Percentiles rank a stretch among this genome's conserved stretches.
Evolutionary conservation across 1,140 invertebrate genomes (phyloP).

Genomic region (Brachionus angularis): DNA sequence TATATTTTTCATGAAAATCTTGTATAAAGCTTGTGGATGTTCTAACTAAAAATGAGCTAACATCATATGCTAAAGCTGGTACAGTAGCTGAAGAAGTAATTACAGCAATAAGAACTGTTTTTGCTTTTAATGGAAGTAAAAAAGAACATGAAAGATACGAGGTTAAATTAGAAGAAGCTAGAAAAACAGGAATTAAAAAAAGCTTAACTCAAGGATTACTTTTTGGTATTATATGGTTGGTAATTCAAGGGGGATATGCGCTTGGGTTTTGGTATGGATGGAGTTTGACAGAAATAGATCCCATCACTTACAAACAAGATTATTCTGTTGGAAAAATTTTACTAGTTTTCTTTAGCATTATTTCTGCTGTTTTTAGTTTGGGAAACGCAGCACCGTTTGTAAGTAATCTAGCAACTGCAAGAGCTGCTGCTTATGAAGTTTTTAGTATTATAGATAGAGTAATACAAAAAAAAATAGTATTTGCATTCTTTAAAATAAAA

Average conservation of each 20-base stretch:
- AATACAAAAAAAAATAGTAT: neutral
- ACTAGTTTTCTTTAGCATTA: neutral
- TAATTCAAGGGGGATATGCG: constrained; percentile 28
- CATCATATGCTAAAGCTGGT: constrained; percentile 56
- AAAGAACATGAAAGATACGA: constrained; percentile 51
- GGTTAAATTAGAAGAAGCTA: constrained; percentile 12
- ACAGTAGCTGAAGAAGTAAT: constrained; percentile 58
- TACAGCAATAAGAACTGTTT: constrained; percentile 55
- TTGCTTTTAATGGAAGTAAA: constrained; percentile 57
- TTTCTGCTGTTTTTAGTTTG: neutral
- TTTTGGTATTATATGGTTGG: constrained; percentile 40
- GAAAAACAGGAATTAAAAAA: constrained; percentile 33
- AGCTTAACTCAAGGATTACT: constrained; percentile 1
- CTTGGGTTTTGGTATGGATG: constrained; percentile 36
- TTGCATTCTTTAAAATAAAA: neutral
- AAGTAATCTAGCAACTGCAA: neutral
- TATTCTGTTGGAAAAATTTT: neutral
- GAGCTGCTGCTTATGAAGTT: neutral
- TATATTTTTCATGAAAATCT: neutral
- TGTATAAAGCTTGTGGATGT: constrained; percentile 41
- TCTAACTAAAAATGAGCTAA: constrained; percentile 49
- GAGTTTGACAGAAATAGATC: neutral
- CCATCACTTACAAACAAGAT: neutral
- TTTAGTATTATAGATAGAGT: neutral
- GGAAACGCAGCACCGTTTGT: neutral